A percentile compares a stretch with the other conserved stretches of the same genome.
Conservation (phyloP, 2,797 vertebrate species). For the Artibeus jamaicensis region DNA sequence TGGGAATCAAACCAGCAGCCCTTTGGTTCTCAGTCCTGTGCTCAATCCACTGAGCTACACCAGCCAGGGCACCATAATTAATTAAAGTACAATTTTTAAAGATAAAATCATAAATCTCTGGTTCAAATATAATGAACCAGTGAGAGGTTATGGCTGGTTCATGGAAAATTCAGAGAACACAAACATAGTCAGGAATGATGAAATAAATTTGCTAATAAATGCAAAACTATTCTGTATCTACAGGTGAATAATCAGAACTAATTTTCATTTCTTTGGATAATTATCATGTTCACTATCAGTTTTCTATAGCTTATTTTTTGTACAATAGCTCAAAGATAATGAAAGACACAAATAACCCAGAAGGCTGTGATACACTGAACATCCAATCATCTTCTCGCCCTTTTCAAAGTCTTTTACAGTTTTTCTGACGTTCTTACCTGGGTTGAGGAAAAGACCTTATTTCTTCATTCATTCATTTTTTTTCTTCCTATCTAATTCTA, state of each 20-base stretch:
- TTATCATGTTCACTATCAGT: not conserved
- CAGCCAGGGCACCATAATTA: not conserved
- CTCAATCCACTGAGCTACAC: too few relatives aligned
- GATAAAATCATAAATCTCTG: not conserved
- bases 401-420: slow-evolving; percentile 4
- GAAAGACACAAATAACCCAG: not conserved
- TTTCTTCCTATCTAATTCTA: not conserved
- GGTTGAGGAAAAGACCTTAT: not conserved
- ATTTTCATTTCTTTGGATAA: slow-evolving; percentile 32
- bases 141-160: not conserved
- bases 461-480: not conserved
- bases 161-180: slow-evolving; percentile 8
- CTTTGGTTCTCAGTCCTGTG: too few relatives aligned
- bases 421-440: not conserved
- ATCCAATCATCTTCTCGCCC: not conserved
- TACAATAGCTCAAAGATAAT: not conserved
- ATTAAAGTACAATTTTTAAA: not conserved
- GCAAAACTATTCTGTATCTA: not conserved
- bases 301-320: not conserved
- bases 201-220: not conserved
- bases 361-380: not conserved
- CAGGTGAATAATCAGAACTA: not conserved
- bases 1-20: too few relatives aligned
- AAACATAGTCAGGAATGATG: not conserved
- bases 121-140: not conserved